Evolutionary conservation across 2,888 invertebrate species (phyloP).

Genomic region (Bhutanitis thaidina): DNA sequence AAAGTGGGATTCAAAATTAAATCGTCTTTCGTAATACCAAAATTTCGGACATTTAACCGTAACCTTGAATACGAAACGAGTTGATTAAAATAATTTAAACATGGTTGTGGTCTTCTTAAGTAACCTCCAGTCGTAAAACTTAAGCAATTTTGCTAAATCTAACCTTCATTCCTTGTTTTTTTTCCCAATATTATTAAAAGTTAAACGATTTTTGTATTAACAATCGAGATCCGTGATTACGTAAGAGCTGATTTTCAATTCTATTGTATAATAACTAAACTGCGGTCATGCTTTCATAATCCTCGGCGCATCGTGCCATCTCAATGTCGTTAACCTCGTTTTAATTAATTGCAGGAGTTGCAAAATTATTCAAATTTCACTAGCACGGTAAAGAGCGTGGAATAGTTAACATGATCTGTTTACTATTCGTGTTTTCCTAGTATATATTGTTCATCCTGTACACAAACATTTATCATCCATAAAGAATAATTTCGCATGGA

Average conservation of each 20-base stretch:
- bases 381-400: neutral
- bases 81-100: constrained; percentile 1
- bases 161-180: constrained; percentile 7
- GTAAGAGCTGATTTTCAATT: constrained; percentile 1
- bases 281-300: constrained; percentile 9
- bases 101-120: too few relatives aligned
- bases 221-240: neutral
- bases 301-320: constrained; percentile 11
- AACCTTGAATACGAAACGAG: constrained; percentile 8
- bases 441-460: too few relatives aligned
- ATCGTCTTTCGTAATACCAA: too few relatives aligned
- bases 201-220: constrained; percentile 8
- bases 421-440: too few relatives aligned
- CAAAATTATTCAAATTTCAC: constrained; percentile 15
- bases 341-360: constrained; percentile 14
- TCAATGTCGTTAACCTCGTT: constrained; percentile 9
- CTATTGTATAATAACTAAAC: constrained; percentile 5
- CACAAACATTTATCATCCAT: too few relatives aligned
- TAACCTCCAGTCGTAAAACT: neutral
- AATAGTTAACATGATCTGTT: neutral
- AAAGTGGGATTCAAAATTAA: too few relatives aligned
- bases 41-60: neutral
- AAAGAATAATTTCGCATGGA: too few relatives aligned
- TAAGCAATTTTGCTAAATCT: constrained; percentile 1
- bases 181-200: neutral